Conservation (phyloP, 2,888 invertebrate genomes). For the Hermaeophaga mercurialis region DNA sequence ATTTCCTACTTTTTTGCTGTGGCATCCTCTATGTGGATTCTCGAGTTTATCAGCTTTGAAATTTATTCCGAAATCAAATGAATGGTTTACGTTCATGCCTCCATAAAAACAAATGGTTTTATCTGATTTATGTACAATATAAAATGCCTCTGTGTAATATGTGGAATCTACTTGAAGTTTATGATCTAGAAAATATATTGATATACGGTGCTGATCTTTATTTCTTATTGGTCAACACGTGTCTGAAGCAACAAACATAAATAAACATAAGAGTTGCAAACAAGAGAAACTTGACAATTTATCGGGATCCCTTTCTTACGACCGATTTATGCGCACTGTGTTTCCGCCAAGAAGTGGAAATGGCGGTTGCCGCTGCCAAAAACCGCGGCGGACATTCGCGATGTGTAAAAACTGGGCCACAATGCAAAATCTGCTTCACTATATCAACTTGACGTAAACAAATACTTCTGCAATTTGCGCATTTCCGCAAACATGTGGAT, state of each 20-base stretch:
- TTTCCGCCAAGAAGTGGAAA: conserved; percentile 40
- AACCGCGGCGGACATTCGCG: conserved; percentile 40
- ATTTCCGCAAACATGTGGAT: conserved; percentile 44
- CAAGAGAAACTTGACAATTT: conserved; percentile 28
- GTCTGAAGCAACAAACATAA: conserved; percentile 21
- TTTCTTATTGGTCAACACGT: conserved; percentile 13
- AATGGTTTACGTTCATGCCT: too few species aligned
- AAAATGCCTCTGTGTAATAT: too few species aligned
- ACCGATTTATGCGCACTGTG: conserved; percentile 31
- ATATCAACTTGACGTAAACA: conserved; percentile 46
- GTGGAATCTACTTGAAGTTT: conserved; percentile 8
- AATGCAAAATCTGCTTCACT: conserved; percentile 46
- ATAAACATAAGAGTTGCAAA: conserved; percentile 23
- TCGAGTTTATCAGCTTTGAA: too few species aligned
- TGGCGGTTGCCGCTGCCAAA: conserved; percentile 39
- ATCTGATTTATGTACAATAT: too few species aligned
- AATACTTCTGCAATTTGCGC: conserved; percentile 46
- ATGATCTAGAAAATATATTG: conserved; percentile 12
- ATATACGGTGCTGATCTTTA: conserved; percentile 10
- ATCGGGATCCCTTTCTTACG: conserved; percentile 10
- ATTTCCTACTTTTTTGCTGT: too few species aligned
- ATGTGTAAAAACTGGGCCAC: conserved; percentile 38
- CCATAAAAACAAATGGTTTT: too few species aligned
- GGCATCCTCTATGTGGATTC: too few species aligned
- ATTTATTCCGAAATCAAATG: too few species aligned